Evolutionary conservation across 2,797 vertebrate species (phyloP).

Genomic region (Lindbergichthys nudifrons): DNA sequence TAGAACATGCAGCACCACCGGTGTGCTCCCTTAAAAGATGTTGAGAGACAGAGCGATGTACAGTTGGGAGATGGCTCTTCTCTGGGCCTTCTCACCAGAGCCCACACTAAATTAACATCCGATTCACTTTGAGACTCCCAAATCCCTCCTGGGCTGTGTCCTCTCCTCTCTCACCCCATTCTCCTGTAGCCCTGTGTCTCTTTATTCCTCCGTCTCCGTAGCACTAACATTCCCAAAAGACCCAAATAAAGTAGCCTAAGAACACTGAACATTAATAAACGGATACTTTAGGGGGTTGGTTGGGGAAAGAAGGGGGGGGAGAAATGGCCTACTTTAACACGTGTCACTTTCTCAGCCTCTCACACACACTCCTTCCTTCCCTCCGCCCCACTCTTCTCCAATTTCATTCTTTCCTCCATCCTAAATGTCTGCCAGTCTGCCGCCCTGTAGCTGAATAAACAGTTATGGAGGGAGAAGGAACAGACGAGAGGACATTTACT

Average conservation of each 20-base stretch:
- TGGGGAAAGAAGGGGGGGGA: slow-evolving; percentile 29
- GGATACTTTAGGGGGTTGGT: slow-evolving; percentile 60
- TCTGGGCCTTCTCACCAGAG: slow-evolving; percentile 75
- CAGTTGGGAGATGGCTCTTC: slow-evolving; percentile 54
- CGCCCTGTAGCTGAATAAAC: slow-evolving; percentile 69
- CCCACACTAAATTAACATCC: slow-evolving; percentile 78
- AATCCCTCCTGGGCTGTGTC: slow-evolving; percentile 56
- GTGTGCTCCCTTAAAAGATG: slow-evolving; percentile 26
- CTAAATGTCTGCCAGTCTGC: slow-evolving; percentile 70
- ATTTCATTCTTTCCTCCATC: slow-evolving; percentile 49
- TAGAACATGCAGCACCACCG: slow-evolving; percentile 12
- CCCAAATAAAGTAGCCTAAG: slow-evolving; percentile 61
- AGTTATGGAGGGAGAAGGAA: slow-evolving; percentile 64
- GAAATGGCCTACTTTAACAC: slow-evolving; percentile 72
- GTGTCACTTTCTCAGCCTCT: slow-evolving; percentile 59
- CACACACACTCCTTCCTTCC: neutral
- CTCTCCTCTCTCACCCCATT: slow-evolving; percentile 17
- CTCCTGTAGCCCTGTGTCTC: slow-evolving; percentile 4
- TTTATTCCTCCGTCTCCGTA: slow-evolving; percentile 24
- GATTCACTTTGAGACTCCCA: slow-evolving; percentile 66
- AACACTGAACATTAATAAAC: slow-evolving; percentile 76
- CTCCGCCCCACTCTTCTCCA: slow-evolving; percentile 31
- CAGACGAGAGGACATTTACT: slow-evolving; percentile 73
- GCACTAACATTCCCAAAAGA: slow-evolving; percentile 50
- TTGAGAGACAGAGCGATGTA: slow-evolving; percentile 2